Evolutionary conservation across 2,797 vertebrate species (phyloP), one percentile per base, ranked within the genome.

Genomic region (Spea hammondii): DNA sequence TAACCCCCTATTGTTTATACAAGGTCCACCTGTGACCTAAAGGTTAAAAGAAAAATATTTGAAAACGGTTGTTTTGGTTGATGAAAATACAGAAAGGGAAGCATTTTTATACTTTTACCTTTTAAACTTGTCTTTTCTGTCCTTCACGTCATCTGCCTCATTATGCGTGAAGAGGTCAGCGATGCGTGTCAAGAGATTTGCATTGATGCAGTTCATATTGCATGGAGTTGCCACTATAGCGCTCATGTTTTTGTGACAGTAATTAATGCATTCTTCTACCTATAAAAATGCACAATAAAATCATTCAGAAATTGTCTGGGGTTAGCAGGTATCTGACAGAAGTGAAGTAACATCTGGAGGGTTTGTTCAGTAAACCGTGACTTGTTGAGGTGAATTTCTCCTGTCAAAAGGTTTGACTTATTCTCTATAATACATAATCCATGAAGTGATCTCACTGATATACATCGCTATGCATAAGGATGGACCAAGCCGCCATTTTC

Each of bases 171-270:
- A 99, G 53, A 98, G 93, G 60, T 95, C 92, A 4, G 96, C 91
- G 74, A 99, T 96, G 80, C 94, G 92, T 0, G 90, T 92, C 1
- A 95, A 91, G 85, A 99, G 92, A 86, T 95, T 96, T 87, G 93
- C 94, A 83, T 97, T 99, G 90, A 99, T 96, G 90, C 97, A 99
- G 89, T 96, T 99, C 98, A 99, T 99, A 89, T 98, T 99, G 90
- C 96, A 99, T 0, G 97, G 95, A 0, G 97, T 97, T 17, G 96
- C 93, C 83, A 99, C 92, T 78, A 99, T 96, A 80, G 94, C 93
- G 70, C 94, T 97, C 96, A 99, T 99, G 86, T 99, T 93, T 89
- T 94, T 91, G 86, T 99, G 96, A 83, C 97, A 99, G 85, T 95
- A 99, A 84, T 91, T 91, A 87, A 98, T 90, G 80, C 97, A 99